Evolutionary conservation across 2,888 invertebrate genomes (phyloP), one percentile per base, ranked within the genome.

Genomic region (Phortica okadai): DNA sequence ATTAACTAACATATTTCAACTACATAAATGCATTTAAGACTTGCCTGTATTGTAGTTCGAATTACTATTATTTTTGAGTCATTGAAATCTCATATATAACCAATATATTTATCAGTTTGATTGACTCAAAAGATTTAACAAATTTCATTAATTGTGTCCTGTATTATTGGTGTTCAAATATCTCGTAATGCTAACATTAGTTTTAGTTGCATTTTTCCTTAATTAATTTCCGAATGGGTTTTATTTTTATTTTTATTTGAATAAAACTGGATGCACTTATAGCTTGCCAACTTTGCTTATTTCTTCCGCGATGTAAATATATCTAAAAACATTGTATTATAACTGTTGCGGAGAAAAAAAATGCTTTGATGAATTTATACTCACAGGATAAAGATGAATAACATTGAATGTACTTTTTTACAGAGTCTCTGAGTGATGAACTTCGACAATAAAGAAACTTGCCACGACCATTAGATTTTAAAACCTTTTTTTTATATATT

Each of bases 361-460:
- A 14, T n/a, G 14, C 11, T 56, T 56, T 56, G 16, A 56, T 56
- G n/a, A 56, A 16, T 1, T 56, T 56, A 16, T 56, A 16, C 14
- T 56, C 16, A n/a, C 16, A n/a, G n/a, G 10, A 41, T 66, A 66
- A 66, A 10, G 25, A 62, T 21, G 21, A 16, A 62, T 62, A 62
- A 21, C 21, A 2, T 62, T 56, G 11, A 25, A 62, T 82, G 76
- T 82, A 79, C 76, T 79, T 82, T 77, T 86, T 85, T 82, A 16
- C 82, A 85, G 85, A 85, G 73, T 80, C 79, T 76, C 84, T 79
- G 79, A 79, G 73, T 79, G 81, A 83, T 67, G 81, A 73, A 77
- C 81, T 79, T 73, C 82, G 80, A 85, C 75, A 80, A 78, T 86
- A 87, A 44, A 50, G 69, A 62, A 16, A 62, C 62, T 62, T 62